These are phyloP conservation scores for Triops longicaudatus DNA, from an alignment of 1,140 invertebrate species.

Conservation along the genomic window DNA sequence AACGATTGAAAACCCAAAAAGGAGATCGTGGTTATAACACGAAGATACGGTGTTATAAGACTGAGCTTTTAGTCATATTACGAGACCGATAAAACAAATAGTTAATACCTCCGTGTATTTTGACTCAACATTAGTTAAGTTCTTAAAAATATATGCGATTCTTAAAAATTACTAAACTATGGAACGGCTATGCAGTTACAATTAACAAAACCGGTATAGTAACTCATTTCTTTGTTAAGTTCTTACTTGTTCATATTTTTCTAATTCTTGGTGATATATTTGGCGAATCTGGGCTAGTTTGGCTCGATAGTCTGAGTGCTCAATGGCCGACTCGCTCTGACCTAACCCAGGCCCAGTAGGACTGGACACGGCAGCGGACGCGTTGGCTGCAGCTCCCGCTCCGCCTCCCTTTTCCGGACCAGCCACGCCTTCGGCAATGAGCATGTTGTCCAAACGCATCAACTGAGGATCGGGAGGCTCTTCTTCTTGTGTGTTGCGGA, in stretches of 20 bases:
- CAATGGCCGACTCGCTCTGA: conserved; percentile 83
- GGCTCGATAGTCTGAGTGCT: conserved; percentile 97
- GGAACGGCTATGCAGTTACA: too few relatives aligned
- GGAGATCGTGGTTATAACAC: too few relatives aligned
- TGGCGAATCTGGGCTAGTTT: conserved; percentile 98
- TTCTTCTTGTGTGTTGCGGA: conserved; percentile 95
- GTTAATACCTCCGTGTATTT: too few relatives aligned
- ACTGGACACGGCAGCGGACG: conserved; percentile 71
- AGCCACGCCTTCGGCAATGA: conserved; percentile 97
- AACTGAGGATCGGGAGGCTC: conserved; percentile 97
- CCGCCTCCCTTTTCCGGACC: conserved; percentile 95
- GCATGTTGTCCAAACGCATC: conserved; percentile 98
- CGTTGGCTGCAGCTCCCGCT: conserved; percentile 79
- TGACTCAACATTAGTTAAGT: too few relatives aligned
- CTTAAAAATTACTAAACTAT: too few relatives aligned
- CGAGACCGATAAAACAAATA: too few relatives aligned
- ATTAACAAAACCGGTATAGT: too few relatives aligned
- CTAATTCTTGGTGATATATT: conserved; percentile 97
- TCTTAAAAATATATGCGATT: too few relatives aligned
- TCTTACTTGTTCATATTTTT: conserved; percentile 96
- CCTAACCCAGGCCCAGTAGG: not conserved
- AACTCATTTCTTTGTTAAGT: too few relatives aligned
- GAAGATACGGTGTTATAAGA: too few relatives aligned
- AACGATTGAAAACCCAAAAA: too few relatives aligned
- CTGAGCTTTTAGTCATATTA: too few relatives aligned